Conservation (phyloP, 2,797 vertebrate genomes). For the Emys orbicularis region DNA sequence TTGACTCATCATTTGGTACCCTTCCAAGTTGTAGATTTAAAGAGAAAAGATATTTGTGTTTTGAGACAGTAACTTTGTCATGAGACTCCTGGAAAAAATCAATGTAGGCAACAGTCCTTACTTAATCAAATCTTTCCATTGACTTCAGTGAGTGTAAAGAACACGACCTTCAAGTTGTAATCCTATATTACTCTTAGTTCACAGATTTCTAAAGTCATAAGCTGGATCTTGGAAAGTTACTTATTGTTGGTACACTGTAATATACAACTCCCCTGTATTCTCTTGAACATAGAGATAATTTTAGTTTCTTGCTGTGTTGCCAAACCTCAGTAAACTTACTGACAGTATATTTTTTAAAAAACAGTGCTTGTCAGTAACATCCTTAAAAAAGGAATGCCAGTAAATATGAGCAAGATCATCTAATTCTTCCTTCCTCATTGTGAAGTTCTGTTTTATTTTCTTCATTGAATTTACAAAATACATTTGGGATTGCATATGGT, state of each 20-base stretch:
- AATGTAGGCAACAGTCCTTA: fast-evolving
- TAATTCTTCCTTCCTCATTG: neutral
- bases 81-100: neutral
- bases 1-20: neutral
- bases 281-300: neutral
- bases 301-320: too few species aligned
- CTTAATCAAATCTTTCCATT: neutral
- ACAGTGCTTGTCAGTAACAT: neutral
- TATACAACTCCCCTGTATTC: neutral
- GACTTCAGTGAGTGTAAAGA: neutral
- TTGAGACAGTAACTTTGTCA: neutral
- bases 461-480: neutral
- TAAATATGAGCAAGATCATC: neutral
- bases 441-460: neutral
- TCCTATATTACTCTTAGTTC: neutral
- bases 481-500: neutral
- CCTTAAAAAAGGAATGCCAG: neutral
- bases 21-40: too few species aligned
- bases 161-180: neutral
- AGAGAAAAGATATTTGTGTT: neutral
- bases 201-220: neutral
- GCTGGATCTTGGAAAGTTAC: neutral
- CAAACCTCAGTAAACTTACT: neutral
- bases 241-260: neutral
- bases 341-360: neutral